Base-by-base conservation (phyloP, 2,797 vertebrate species). In the Neosalanx taihuensis region DNA sequence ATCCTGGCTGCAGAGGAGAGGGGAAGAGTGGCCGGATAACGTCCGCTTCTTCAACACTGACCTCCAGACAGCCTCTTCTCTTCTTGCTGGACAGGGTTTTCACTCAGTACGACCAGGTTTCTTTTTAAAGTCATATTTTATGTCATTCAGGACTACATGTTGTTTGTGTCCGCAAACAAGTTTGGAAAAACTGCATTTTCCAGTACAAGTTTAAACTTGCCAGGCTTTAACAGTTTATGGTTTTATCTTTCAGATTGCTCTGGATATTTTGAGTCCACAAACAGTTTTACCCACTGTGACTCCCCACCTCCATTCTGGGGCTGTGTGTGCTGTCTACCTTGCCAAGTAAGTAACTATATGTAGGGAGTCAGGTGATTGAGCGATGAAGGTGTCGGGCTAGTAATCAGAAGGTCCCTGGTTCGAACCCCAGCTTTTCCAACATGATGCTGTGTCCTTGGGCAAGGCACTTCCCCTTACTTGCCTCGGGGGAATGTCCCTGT, bases 181-280 rank as follows among this genome's bases (percentile, higher is more conserved):
- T 56, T n/a, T 56, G 18, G 18, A 56, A 56, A n/a, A n/a, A 56
- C 51, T 56, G 15, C 4, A 56, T 2, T 56, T 56, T 7, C 49
- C 35, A 2, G 7, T 9, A 37, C 41, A 46, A 46, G 41, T 56
- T n/a, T n/a, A 56, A 56, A 56, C 17, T 17, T n/a, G 51, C 41
- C 35, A 37, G 35, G 35, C 12, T 51, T 51, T 56, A 56, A 56
- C 15, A 6, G 51, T 56, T 56, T 3, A 53, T 26, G 72, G 41
- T 0, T 76, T 60, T 84, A 69, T 85, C 59, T 73, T 89, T 20
- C 86, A 97, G 96, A 74, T 95, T 62, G 92, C 91, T 88, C 90
- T 98, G 67, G 96, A 98, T 86, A 89, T 98, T 92, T n/a, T 94
- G 57, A 83, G 76, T 74, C 97, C 96, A 74, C 94, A 97, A 18